Percentiles rank a stretch among this genome's conserved stretches.
Evolutionary conservation across 2,113 vertebrate genomes (phyloP).

Genomic region (Passer montanus): DNA sequence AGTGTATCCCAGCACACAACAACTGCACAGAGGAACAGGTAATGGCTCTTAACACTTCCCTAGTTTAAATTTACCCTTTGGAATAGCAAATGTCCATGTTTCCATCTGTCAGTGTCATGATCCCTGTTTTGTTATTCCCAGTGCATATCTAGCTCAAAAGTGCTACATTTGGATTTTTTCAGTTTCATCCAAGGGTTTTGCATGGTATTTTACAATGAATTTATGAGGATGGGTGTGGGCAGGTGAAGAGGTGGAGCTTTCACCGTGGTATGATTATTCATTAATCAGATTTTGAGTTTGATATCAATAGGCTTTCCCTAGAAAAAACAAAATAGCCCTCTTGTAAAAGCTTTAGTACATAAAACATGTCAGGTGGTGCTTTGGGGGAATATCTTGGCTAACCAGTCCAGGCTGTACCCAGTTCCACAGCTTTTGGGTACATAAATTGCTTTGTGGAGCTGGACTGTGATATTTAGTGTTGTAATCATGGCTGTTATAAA

Average conservation of each 20-base stretch:
- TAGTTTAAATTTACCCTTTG: not conserved
- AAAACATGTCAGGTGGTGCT: not conserved
- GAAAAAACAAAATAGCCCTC: not conserved
- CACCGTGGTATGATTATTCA: not conserved
- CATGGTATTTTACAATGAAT: not conserved
- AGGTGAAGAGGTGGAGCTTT: not conserved
- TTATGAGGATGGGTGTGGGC: not conserved
- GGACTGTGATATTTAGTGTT: not conserved
- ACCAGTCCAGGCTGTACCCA: not conserved
- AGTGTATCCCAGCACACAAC: constrained; percentile 84
- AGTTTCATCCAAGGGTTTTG: not conserved
- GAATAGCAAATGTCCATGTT: not conserved
- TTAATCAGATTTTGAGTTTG: not conserved
- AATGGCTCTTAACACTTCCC: not conserved
- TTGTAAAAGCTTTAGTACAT: not conserved
- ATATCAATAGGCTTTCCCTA: not conserved
- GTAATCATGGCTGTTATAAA: not conserved
- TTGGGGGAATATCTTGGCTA: not conserved
- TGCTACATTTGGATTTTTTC: not conserved
- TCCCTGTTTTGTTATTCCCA: not conserved
- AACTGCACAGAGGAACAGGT: constrained; percentile 91
- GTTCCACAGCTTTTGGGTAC: not conserved
- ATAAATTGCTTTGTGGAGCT: not conserved
- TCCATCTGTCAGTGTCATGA: not conserved
- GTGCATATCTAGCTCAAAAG: not conserved